Conservation (phyloP, 2,888 invertebrate genomes). For the Bellardia pandia region DNA sequence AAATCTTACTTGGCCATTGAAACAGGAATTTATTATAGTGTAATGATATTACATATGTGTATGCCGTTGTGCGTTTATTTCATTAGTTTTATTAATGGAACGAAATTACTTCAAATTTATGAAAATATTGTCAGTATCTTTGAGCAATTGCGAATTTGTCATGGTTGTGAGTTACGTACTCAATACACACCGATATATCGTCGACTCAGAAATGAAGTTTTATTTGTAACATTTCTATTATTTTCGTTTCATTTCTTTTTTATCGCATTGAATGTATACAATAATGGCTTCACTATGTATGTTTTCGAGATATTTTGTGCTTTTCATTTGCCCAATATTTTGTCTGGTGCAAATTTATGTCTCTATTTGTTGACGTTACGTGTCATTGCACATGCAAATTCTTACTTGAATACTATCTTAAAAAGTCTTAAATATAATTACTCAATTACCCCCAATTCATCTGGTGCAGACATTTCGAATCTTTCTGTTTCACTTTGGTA, state of each 20-base stretch:
- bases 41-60: slow-evolving; percentile 63
- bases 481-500: slow-evolving; percentile 56
- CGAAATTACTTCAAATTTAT: slow-evolving; percentile 48
- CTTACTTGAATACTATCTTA: slow-evolving; percentile 58
- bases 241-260: slow-evolving; percentile 35
- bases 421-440: neutral
- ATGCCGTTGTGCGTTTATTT: slow-evolving; percentile 52
- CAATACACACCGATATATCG: neutral
- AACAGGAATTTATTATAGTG: slow-evolving; percentile 67
- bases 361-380: slow-evolving; percentile 73
- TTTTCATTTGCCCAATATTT: slow-evolving; percentile 69
- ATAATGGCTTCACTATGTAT: rapidly evolving
- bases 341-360: slow-evolving; percentile 69
- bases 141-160: slow-evolving; percentile 44
- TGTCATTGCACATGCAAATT: slow-evolving; percentile 49
- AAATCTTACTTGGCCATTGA: slow-evolving; percentile 54
- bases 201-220: slow-evolving; percentile 45
- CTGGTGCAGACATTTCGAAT: neutral
- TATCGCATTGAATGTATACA: slow-evolving; percentile 41
- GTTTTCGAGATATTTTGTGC: slow-evolving; percentile 50
- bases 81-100: slow-evolving; percentile 54
- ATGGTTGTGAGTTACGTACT: neutral
- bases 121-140: slow-evolving; percentile 40
- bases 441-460: neutral
- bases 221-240: slow-evolving; percentile 10